Evolutionary conservation across 2,797 vertebrate genomes (phyloP), one percentile per base, ranked within the genome.

Genomic region (Rhabdomys pumilio): DNA sequence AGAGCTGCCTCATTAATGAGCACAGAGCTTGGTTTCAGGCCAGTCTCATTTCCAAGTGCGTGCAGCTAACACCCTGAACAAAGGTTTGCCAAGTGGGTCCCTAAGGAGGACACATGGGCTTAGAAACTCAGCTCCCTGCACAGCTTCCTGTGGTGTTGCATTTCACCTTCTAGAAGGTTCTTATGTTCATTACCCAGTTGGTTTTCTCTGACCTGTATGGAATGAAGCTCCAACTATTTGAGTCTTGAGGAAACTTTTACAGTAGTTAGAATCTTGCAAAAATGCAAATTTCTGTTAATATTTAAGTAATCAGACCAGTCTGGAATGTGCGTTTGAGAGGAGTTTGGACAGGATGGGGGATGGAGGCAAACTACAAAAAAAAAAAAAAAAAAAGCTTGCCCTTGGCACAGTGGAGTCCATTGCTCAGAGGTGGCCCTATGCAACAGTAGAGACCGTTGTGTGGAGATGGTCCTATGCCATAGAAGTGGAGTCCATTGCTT

Each of bases 231-330:
- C 24, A 44, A 63, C 24, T 34, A 80, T 65, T 53, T 17, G 50
- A 57, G 31, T 50, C 50, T 47, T 38, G 63, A 80, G 63, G 73
- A 38, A 34, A 17, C 5, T 73, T 80, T 91, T 41, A 50, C 12
- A 11, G 53, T 19, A 3, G 55, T 75, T 95, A 80, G 93, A 83
- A 65, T 90, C 61, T 90, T 87, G 75, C 57, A 38, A 50, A 59
- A 86, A 77, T 89, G 88, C 22, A 91, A 90, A 80, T 88, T 59
- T 82, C 38, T 76, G 69, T 93, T 88, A 84, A 89, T 80, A 55
- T 83, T 82, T 90, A 92, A 57, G 59, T 90, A 38, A 92, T 76
- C 34, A 31, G 65, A 94, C 20, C 20, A 50, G 17, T 44, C 65
- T 61, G 91, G 84, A 85, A 89, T 47, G 47, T 76, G 59, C n/a